Base-by-base conservation (phyloP, 1,140 invertebrate species). In the Pemphigus obesinymphae region DNA sequence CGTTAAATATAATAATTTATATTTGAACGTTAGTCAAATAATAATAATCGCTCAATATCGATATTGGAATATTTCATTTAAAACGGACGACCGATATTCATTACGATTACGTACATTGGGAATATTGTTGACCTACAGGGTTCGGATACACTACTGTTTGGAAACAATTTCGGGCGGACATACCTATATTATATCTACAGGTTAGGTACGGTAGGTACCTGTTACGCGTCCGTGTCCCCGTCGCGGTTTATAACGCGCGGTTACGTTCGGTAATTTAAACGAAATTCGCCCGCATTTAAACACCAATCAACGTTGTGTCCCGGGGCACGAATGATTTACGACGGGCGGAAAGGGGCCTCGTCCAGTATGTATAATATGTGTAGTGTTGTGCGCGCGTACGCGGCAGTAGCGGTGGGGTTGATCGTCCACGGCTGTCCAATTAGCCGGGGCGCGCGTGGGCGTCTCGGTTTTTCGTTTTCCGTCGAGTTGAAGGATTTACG, bases 371-470 rank as follows among this genome's bases (percentile, higher is more conserved):
- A 23, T 40, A n/a, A 34, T 58, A 58, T 1, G 20, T 17, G 40
- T 72, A 13, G 23, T 26, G 40, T 20, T 13, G 43, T 11, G 10
- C 43, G 43, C 43, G 3, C 43, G 43, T 45, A 1, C 43, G 3
- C 43, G 37, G 10, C 31, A 48, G 26, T 53, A 11, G 23, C 37
- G 8, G 76, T 43, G 37, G 55, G 76, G 55, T 45, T 80, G 76
- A 45, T 61, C 76, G 15, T 63, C 55, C n/a, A 45, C n/a, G 76
- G 76, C 17, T 45, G 76, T 80, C 76, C 76, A 80, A 80, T 80
- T 80, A 80, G 76, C 37, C 76, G 76, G 76, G n/a, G 37, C 11
- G 8, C 76, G 76, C 76, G 76, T 80, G 76, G 76, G 76, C 76
- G 76, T 80, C 76, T 63, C 37, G 76, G 55, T 5, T 80, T 61